These are phyloP conservation scores for Drosophila cognata DNA, from an alignment of 2,888 invertebrate species.

Conservation along the genomic window DNA sequence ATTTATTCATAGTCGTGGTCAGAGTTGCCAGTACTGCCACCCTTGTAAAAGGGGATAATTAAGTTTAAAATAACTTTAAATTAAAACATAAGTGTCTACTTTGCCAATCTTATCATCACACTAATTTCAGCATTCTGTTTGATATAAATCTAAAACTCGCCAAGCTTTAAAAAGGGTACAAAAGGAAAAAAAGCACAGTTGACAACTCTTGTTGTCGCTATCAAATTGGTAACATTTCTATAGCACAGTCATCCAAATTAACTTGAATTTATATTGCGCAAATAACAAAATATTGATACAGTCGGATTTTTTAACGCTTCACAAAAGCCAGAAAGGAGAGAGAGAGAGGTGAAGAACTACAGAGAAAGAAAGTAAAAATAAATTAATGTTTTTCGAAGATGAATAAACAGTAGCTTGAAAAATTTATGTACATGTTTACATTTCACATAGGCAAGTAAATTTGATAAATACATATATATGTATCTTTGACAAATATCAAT, in stretches of 20 bases:
- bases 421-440: background rate
- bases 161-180: background rate
- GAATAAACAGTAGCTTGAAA: background rate
- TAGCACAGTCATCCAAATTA: constrained; percentile 39
- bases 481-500: constrained; percentile 1
- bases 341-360: background rate
- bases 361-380: constrained; percentile 19
- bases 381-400: background rate
- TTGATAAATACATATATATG: background rate
- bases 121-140: background rate
- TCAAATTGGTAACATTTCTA: constrained; percentile 25
- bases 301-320: background rate
- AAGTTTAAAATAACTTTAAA: background rate
- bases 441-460: background rate
- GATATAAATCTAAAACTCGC: background rate
- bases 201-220: background rate
- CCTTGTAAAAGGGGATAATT: background rate
- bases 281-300: constrained; percentile 27
- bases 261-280: constrained; percentile 37
- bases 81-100: background rate
- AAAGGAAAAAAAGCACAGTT: background rate
- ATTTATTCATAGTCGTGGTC: constrained; percentile 12
- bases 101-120: background rate
- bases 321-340: background rate
- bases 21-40: background rate